Percentiles rank a stretch among this genome's conserved stretches.
phyloP scores from a whole-genome alignment of 2,113 vertebrate genomes.

The Myrmophylax atrothorax region DNA sequence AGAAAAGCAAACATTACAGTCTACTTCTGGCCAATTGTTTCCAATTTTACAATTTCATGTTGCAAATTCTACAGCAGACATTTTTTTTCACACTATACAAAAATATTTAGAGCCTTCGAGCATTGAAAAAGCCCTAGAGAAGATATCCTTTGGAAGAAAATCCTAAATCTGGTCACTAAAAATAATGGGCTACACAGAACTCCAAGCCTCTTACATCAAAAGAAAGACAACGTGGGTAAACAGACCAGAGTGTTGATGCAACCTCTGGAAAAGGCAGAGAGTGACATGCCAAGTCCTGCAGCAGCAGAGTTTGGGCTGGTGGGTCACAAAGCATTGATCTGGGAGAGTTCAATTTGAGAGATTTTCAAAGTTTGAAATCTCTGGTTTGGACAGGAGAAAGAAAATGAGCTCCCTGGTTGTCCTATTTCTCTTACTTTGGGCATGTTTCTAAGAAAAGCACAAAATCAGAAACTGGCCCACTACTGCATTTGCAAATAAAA shows the following conservation, averaged over 20 bases:
- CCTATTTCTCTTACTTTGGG: not conserved
- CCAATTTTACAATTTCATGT: not conserved
- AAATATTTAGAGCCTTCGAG: not conserved
- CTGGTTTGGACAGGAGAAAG: not conserved
- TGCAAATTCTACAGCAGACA: not conserved
- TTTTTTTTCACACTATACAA: not conserved
- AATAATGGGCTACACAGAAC: not conserved
- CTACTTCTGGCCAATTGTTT: not conserved
- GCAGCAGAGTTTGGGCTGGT: not conserved
- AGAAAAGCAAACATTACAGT: not conserved
- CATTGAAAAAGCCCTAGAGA: not conserved
- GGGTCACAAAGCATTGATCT: not conserved
- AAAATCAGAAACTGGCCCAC: not conserved
- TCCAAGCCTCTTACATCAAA: not conserved
- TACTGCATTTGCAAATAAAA: not conserved
- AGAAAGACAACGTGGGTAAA: not conserved
- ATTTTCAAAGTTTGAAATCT: not conserved
- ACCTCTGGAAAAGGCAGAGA: not conserved
- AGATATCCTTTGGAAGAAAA: not conserved
- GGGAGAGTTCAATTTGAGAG: not conserved
- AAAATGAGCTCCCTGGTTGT: not conserved
- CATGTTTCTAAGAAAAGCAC: not conserved
- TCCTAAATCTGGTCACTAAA: not conserved
- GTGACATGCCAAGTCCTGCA: not conserved
- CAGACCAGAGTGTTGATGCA: not conserved